Conservation (phyloP, 2,888 invertebrate species). For the Heteromyza rotundicornis region DNA sequence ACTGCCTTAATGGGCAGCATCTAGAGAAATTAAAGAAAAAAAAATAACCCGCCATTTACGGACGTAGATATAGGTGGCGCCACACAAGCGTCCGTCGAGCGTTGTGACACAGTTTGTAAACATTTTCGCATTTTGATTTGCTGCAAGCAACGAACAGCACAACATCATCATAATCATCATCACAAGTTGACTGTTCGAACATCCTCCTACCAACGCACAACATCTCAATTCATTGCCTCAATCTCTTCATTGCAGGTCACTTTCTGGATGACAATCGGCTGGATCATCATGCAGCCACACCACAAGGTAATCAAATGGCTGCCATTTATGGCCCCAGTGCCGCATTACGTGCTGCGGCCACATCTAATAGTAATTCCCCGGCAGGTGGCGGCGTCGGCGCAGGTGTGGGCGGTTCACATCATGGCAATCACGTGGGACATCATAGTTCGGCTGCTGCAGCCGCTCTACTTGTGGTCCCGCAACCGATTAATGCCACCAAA, state of each 20-base stretch:
- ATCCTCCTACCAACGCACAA: too few species aligned
- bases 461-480: constrained; percentile 85
- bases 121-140: constrained; percentile 7
- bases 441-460: constrained; percentile 66
- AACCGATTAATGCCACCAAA: constrained; percentile 78
- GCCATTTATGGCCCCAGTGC: constrained; percentile 42
- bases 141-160: background rate
- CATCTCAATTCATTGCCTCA: background rate
- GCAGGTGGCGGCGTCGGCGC: constrained; percentile 46
- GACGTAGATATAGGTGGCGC: constrained; percentile 29
- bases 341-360: constrained; percentile 40
- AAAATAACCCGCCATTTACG: constrained; percentile 8
- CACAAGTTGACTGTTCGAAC: background rate
- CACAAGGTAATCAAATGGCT: constrained; percentile 50
- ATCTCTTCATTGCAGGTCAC: constrained; percentile 53
- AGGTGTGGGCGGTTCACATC: constrained; percentile 38
- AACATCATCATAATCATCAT: background rate
- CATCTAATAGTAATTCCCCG: constrained; percentile 46
- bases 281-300: constrained; percentile 60
- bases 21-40: too few species aligned
- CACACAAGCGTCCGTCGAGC: constrained; percentile 26
- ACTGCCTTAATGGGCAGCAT: background rate
- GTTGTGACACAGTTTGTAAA: constrained; percentile 10
- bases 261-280: constrained; percentile 62
- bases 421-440: constrained; percentile 63